Percentiles rank a stretch among this genome's conserved stretches.
Conservation (phyloP, 2,113 vertebrate genomes). For the Reinhardtius hippoglossoides region DNA sequence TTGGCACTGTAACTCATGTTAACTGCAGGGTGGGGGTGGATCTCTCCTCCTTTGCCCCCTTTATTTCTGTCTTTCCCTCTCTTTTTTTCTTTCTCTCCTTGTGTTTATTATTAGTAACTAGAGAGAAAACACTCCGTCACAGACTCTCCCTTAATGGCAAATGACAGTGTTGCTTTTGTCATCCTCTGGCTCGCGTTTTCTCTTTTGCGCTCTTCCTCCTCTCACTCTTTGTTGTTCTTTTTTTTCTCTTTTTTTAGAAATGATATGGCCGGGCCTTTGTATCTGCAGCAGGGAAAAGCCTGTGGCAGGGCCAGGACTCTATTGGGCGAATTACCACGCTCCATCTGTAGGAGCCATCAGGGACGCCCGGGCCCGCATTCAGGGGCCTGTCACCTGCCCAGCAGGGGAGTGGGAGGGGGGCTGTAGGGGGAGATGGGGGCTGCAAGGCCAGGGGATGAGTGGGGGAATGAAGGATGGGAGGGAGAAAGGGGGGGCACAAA, state of each 20-base stretch:
- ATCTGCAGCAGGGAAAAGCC: constrained; percentile 88
- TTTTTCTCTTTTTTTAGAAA: constrained; percentile 89
- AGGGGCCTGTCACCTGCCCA: constrained; percentile 99
- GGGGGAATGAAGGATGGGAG: constrained; percentile 89
- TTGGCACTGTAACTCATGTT: constrained; percentile 86
- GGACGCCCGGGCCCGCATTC: constrained; percentile 92
- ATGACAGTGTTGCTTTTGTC: constrained; percentile 97
- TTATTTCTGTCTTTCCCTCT: constrained; percentile 61
- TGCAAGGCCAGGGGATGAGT: constrained; percentile 81
- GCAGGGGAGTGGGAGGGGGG: constrained; percentile 88
- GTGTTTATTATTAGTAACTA: constrained; percentile 80
- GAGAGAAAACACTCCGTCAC: constrained; percentile 86
- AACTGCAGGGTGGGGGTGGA: constrained; percentile 82
- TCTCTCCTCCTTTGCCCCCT: constrained; percentile 65
- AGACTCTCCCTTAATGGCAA: constrained; percentile 90
- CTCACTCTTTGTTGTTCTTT: constrained; percentile 50
- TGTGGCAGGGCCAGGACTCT: constrained; percentile 96
- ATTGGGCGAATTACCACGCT: constrained; percentile 99
- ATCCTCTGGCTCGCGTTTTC: constrained; percentile 85
- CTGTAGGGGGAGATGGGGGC: constrained; percentile 77
- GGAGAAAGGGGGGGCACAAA: constrained; percentile 91
- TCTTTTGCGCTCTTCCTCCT: constrained; percentile 73
- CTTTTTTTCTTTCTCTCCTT: constrained; percentile 40
- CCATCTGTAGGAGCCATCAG: constrained; percentile 99
- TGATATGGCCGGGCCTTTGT: constrained; percentile 96